These are phyloP conservation scores for Balaenoptera acutorostrata DNA, from an alignment of 2,113 vertebrate genomes.

Conservation along the genomic window DNA sequence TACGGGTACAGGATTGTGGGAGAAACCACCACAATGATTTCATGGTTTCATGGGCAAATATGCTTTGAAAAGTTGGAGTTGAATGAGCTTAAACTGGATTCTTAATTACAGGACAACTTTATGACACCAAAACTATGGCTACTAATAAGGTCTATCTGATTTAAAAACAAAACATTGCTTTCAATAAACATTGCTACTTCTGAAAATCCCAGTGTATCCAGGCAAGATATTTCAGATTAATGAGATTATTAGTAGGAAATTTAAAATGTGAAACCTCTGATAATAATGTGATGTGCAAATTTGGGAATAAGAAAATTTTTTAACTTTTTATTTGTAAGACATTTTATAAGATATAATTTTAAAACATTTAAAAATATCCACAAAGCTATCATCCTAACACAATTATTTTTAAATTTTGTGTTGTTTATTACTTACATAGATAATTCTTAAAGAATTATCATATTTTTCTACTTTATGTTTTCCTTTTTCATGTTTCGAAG, in stretches of 20 bases:
- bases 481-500: background rate
- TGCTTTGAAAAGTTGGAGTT: background rate
- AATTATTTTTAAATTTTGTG: background rate
- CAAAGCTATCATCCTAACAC: background rate
- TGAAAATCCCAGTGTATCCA: background rate
- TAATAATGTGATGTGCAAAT: background rate
- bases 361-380: background rate
- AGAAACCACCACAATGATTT: background rate
- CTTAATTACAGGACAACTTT: background rate
- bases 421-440: background rate
- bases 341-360: background rate
- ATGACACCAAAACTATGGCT: background rate
- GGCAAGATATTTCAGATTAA: background rate
- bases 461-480: background rate
- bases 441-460: background rate
- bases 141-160: background rate
- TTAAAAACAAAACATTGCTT: background rate
- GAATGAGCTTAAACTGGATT: background rate
- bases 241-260: background rate
- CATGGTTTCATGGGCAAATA: background rate
- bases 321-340: background rate
- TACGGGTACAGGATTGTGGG: background rate
- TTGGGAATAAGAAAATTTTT: background rate
- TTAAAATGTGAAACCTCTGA: background rate
- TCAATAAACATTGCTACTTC: background rate